Conservation (phyloP, 2,797 vertebrate species). For the Platalea minor region DNA sequence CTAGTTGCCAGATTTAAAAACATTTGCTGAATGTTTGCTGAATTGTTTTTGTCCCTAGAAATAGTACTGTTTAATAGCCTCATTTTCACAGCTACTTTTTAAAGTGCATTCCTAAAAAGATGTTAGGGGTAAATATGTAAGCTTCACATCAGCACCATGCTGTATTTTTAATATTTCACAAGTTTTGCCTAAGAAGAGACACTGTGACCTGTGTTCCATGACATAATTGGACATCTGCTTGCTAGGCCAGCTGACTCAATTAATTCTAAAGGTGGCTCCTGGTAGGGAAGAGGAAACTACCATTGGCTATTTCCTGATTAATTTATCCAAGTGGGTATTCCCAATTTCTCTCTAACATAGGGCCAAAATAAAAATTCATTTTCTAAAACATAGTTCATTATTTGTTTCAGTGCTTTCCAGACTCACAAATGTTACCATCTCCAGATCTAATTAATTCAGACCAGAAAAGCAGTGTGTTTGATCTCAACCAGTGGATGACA, state of each 20-base stretch:
- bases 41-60: slow-evolving; percentile 20
- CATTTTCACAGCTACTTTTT: slow-evolving; percentile 9
- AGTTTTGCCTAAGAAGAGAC: background rate
- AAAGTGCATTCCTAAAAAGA: background rate
- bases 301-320: background rate
- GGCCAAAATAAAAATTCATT: slow-evolving; percentile 10
- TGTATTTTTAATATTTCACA: slow-evolving; percentile 31
- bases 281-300: slow-evolving; percentile 4
- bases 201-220: background rate
- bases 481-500: slow-evolving; percentile 53
- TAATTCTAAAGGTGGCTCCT: slow-evolving; percentile 13
- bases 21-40: slow-evolving; percentile 31
- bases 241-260: slow-evolving; percentile 1
- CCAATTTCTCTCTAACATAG: background rate
- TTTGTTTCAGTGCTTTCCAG: slow-evolving; percentile 32
- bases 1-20: slow-evolving; percentile 40
- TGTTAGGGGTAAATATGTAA: slow-evolving; percentile 15
- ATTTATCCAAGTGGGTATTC: background rate
- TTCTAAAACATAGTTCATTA: slow-evolving; percentile 26
- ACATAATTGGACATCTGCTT: slow-evolving; percentile 12
- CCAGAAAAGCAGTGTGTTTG: slow-evolving; percentile 51
- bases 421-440: slow-evolving; percentile 3
- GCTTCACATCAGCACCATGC: background rate
- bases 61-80: background rate
- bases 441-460: slow-evolving; percentile 56